phyloP scores from a whole-genome alignment of 2,888 invertebrate genomes.

The Aphidoletes aphidimyza region DNA sequence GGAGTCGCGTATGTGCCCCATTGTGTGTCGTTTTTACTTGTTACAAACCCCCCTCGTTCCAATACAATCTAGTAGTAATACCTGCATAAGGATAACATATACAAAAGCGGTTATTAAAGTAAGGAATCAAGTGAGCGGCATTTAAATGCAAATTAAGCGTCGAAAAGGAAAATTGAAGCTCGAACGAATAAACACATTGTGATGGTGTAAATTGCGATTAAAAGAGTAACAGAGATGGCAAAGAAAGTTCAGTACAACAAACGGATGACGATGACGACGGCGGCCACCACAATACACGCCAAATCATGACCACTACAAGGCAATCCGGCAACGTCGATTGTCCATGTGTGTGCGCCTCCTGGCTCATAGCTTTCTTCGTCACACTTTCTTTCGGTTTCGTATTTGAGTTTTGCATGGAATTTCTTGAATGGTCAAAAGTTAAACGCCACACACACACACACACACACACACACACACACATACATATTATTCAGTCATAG shows the following conservation, averaged over 20 bases:
- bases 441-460: constrained; percentile 20
- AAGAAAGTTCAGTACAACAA: not conserved
- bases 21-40: not conserved
- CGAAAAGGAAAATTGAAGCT: constrained; percentile 35
- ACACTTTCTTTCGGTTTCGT: not conserved
- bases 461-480: not conserved
- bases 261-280: no score
- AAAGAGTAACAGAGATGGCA: not conserved
- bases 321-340: not conserved
- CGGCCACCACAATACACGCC: not conserved
- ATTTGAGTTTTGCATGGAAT: constrained; percentile 9
- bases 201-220: not conserved
- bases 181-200: not conserved
- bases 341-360: not conserved
- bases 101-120: not conserved
- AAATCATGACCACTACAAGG: constrained; percentile 46
- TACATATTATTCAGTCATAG: no score
- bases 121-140: not conserved
- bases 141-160: constrained; percentile 54
- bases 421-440: constrained; percentile 24
- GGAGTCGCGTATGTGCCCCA: not conserved
- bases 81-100: constrained; percentile 48
- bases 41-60: no score
- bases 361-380: not conserved
- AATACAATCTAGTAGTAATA: not conserved